Percentiles rank a stretch among this genome's conserved stretches.
Conservation (phyloP, 2,797 vertebrate species). For the Paratrypauchen microcephalus region DNA sequence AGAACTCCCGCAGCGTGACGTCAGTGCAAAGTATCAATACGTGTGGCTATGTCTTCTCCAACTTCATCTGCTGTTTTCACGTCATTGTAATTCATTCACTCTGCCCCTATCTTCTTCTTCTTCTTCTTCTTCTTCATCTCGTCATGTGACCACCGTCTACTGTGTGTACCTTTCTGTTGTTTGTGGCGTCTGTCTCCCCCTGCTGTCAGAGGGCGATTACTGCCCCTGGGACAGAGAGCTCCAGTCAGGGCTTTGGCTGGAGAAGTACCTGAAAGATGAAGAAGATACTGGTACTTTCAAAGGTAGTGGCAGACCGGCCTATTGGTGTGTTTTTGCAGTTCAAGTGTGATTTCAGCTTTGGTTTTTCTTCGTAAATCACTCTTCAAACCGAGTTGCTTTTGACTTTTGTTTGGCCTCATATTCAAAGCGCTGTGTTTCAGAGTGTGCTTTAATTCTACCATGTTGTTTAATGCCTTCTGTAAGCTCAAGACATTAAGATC, state of each 20-base stretch:
- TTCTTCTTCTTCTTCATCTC: conserved; percentile 27
- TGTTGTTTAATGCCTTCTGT: conserved; percentile 28
- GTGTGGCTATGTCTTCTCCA: conserved; percentile 16
- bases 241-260: conserved; percentile 90
- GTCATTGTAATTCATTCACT: conserved; percentile 32
- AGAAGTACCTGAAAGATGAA: conserved; percentile 84
- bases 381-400: conserved; percentile 15
- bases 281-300: conserved; percentile 89
- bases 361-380: conserved; percentile 32
- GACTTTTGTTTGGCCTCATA: conserved; percentile 29
- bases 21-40: neutral
- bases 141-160: conserved; percentile 13
- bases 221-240: conserved; percentile 92
- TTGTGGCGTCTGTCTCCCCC: conserved; percentile 79
- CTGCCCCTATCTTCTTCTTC: conserved; percentile 33
- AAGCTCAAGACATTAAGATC: conserved; percentile 37
- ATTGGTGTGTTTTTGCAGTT: conserved; percentile 68
- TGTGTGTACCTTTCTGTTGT: conserved; percentile 26
- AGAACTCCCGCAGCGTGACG: too few relatives aligned
- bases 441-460: conserved; percentile 27
- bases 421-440: conserved; percentile 25
- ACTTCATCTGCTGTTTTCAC: conserved; percentile 14
- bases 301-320: conserved; percentile 83
- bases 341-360: conserved; percentile 48
- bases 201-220: conserved; percentile 94